Evolutionary conservation across 2,888 invertebrate species (phyloP), one percentile per base, ranked within the genome.

Genomic region (Lamellibrachia satsuma): DNA sequence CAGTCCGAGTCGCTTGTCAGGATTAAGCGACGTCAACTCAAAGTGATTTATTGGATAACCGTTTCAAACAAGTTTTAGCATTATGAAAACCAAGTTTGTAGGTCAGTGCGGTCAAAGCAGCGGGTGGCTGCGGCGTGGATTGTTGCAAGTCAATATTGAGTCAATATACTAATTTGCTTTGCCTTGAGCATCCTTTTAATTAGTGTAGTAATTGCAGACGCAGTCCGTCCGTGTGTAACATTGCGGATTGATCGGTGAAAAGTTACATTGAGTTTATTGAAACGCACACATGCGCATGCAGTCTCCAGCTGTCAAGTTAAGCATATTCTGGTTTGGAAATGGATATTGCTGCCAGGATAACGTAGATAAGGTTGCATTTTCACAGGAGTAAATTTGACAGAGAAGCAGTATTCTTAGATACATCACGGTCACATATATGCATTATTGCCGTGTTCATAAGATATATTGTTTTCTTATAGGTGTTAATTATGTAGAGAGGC

Each of bases 101-200:
- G 75, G 75, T 75, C 75, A 75, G 2, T n/a, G 75, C 75, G 75
- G 22, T 15, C 22, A n/a, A 75, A 11, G 22, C 22, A 3, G 6
- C 75, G 6, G 2, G 22, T 75, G 75, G n/a, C n/a, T 75, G 75
- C 75, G 22, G 75, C 75, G 75, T 75, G 75, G 75, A 22, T 75
- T 22, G n/a, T 22, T 15, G 15, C 75, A n/a, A 75, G 75, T 75
- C 75, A 75, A 75, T 75, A 75, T 75, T 75, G 75, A 75, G 75
- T 75, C 75, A 75, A 75, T 75, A 75, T 22, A 75, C 75, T 75
- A 22, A 75, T 75, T 15, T 75, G 22, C 75, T 22, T 75, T 11
- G 75, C 75, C 75, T 15, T 75, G 75, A 75, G 75, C 75, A 75
- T 75, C 75, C 75, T 75, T 75, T 75, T 75, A 75, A 75, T 75